Conservation (phyloP, 2,888 invertebrate species). For the Melanargia galathea region DNA sequence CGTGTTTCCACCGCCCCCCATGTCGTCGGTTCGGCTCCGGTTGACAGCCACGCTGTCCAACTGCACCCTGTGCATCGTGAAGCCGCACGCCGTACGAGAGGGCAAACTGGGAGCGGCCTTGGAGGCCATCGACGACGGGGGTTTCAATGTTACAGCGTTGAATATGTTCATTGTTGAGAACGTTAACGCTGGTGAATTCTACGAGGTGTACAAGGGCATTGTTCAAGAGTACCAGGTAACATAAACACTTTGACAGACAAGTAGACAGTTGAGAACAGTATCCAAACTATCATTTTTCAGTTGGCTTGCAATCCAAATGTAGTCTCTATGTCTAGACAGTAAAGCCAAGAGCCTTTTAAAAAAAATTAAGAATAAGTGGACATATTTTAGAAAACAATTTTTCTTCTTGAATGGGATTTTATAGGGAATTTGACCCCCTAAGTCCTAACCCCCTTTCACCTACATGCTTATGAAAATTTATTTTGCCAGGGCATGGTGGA, state of each 20-base stretch:
- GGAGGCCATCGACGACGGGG: constrained; percentile 87
- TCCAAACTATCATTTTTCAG: too few species aligned
- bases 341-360: too few species aligned
- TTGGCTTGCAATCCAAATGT: too few species aligned
- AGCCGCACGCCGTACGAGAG: constrained; percentile 93
- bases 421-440: too few species aligned
- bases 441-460: too few species aligned
- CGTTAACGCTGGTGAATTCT: constrained; percentile 94
- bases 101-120: constrained; percentile 87
- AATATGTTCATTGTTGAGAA: constrained; percentile 90
- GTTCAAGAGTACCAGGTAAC: constrained; percentile 87
- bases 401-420: too few species aligned
- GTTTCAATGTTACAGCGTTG: constrained; percentile 90
- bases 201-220: constrained; percentile 96
- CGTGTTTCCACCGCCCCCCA: constrained; percentile 82
- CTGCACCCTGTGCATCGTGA: constrained; percentile 91
- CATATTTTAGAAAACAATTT: too few species aligned
- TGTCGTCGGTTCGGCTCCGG: constrained; percentile 62
- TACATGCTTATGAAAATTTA: not conserved
- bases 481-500: constrained; percentile 87
- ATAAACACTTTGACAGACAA: not conserved
- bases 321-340: too few species aligned
- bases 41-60: constrained; percentile 84
- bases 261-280: too few species aligned
- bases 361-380: too few species aligned